phyloP scores from a whole-genome alignment of 1,140 invertebrate species.

The Zaprionus ghesquierei region DNA sequence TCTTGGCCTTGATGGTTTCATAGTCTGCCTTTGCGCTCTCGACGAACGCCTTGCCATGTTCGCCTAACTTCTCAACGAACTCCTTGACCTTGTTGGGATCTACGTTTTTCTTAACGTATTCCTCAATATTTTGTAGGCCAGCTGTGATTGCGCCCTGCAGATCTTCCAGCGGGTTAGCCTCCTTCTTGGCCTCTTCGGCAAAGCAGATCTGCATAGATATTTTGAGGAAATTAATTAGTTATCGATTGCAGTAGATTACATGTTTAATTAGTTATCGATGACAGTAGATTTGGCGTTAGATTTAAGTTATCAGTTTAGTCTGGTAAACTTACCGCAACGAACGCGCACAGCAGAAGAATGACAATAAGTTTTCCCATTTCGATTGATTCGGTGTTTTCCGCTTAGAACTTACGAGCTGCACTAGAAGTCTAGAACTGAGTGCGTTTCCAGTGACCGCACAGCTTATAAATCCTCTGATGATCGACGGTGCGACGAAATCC shows the following conservation, averaged over 20 bases:
- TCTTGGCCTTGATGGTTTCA: neutral
- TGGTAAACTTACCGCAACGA: conserved; percentile 5
- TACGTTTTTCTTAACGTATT: neutral
- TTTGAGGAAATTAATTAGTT: neutral
- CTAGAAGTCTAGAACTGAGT: conserved; percentile 7
- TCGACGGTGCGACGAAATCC: neutral
- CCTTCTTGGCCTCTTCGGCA: conserved; percentile 8
- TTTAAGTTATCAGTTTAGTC: neutral
- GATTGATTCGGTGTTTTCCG: neutral
- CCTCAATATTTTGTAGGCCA: neutral
- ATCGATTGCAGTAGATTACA: neutral
- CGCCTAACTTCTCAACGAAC: neutral
- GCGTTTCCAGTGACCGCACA: neutral
- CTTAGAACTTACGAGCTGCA: neutral
- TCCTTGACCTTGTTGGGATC: neutral
- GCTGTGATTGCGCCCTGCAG: neutral
- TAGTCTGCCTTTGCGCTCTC: neutral
- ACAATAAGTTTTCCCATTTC: conserved; percentile 22
- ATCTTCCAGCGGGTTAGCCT: neutral
- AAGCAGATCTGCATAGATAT: neutral
- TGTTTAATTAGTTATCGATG: neutral
- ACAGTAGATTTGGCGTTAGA: neutral
- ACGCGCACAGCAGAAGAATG: conserved; percentile 17
- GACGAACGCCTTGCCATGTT: neutral
- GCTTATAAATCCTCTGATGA: conserved; percentile 5